Percentiles rank a stretch among this genome's conserved stretches.
Evolutionary conservation across 92 coral and sea anemone species (phyloP).

Genomic region (Porites divaricata): DNA sequence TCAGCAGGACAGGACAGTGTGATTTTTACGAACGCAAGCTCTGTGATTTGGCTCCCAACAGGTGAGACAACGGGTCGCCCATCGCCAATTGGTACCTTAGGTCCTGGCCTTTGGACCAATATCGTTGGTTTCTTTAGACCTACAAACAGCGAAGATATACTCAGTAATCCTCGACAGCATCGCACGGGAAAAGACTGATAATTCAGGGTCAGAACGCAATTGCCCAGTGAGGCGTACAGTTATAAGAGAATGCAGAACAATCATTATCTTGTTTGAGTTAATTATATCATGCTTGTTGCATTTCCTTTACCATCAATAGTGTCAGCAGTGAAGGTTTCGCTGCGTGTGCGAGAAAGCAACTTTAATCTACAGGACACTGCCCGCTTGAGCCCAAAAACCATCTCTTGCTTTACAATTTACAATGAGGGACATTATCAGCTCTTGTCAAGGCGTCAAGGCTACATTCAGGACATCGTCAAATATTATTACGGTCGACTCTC

Average conservation of each 20-base stretch:
- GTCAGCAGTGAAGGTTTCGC: too few species aligned
- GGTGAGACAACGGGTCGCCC: constrained; percentile 54
- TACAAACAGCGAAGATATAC: neutral
- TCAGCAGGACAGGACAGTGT: constrained; percentile 65
- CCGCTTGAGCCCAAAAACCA: too few species aligned
- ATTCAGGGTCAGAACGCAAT: neutral
- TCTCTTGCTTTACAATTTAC: too few species aligned
- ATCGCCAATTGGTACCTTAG: constrained; percentile 45
- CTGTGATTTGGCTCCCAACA: constrained; percentile 74
- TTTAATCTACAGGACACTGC: too few species aligned
- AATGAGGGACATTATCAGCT: too few species aligned
- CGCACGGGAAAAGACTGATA: neutral
- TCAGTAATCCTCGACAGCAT: neutral
- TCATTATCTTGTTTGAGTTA: neutral
- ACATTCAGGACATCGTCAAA: too few species aligned
- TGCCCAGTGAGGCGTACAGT: too few species aligned
- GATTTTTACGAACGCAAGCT: constrained; percentile 58
- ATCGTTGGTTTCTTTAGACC: constrained; percentile 42
- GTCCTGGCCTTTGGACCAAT: constrained; percentile 43
- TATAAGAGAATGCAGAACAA: too few species aligned
- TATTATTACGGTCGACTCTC: too few species aligned
- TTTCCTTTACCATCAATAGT: constrained; percentile 73
- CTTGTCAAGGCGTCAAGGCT: too few species aligned
- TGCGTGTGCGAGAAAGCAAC: too few species aligned
- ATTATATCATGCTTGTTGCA: constrained; percentile 48